Evolutionary conservation across 2,113 vertebrate species (phyloP).

Genomic region (Salvator merianae): DNA sequence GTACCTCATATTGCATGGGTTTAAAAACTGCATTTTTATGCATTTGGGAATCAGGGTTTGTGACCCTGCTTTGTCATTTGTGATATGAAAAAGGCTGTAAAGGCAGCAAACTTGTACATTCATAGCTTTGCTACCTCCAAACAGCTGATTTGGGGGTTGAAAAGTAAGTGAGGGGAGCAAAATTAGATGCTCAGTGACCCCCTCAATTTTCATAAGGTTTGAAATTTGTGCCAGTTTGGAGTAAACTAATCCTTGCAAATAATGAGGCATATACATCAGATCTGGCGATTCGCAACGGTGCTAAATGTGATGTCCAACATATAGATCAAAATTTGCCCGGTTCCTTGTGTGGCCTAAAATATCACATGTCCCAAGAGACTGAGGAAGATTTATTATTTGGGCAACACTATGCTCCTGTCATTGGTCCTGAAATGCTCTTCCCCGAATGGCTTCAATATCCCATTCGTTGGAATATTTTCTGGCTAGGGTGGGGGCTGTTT

Average conservation of each 20-base stretch:
- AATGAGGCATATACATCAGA: not conserved
- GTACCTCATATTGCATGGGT: too few relatives aligned
- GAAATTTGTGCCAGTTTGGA: too few relatives aligned
- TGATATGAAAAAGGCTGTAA: too few relatives aligned
- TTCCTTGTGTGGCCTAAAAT: not conserved
- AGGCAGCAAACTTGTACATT: too few relatives aligned
- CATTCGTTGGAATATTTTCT: conserved; percentile 53
- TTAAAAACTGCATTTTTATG: too few relatives aligned
- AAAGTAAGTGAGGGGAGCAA: too few relatives aligned
- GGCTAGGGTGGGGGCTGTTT: conserved; percentile 48
- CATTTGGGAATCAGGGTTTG: too few relatives aligned
- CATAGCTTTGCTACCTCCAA: too few relatives aligned
- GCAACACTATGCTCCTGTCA: conserved; percentile 27
- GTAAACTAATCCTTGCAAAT: not conserved
- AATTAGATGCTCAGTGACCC: too few relatives aligned
- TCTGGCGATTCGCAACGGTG: not conserved
- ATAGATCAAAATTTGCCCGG: not conserved
- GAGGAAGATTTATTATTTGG: fast-evolving
- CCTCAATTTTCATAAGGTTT: too few relatives aligned
- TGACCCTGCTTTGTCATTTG: too few relatives aligned
- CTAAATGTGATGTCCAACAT: not conserved
- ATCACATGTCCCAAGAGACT: not conserved
- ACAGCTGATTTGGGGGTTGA: too few relatives aligned
- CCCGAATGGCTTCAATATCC: conserved; percentile 33
- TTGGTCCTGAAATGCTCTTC: conserved; percentile 18